phyloP scores from a whole-genome alignment of 2,797 vertebrate species.

The Xenopus petersii region DNA sequence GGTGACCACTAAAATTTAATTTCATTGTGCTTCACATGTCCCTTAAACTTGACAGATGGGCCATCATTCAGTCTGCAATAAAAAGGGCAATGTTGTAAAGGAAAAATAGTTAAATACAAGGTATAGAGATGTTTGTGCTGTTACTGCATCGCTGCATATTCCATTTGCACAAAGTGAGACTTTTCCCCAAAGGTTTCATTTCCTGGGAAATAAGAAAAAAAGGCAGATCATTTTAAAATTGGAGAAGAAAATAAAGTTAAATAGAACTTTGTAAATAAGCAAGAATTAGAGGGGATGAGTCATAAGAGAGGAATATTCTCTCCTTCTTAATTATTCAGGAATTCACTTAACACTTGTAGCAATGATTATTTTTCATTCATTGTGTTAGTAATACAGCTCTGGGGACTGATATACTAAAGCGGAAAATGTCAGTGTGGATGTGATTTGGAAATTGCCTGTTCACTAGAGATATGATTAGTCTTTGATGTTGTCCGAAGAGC shows the following conservation, averaged over 20 bases:
- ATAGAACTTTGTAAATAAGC: not conserved
- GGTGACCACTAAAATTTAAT: not conserved
- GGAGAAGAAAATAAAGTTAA: not conserved
- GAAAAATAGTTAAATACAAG: not conserved
- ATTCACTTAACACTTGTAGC: not conserved
- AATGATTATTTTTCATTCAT: conserved; percentile 8
- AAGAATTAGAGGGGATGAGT: not conserved
- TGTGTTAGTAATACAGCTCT: conserved; percentile 8
- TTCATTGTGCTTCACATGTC: not conserved
- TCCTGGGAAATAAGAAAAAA: not conserved
- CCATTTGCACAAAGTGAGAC: not conserved
- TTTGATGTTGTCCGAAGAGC: not conserved
- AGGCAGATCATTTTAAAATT: too few relatives aligned
- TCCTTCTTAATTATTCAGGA: conserved; percentile 1
- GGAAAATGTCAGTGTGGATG: not conserved
- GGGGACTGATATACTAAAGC: not conserved
- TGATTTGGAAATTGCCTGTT: not conserved
- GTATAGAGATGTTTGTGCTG: not conserved
- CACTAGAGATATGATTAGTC: not conserved
- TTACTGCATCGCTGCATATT: not conserved
- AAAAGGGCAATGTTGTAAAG: not conserved
- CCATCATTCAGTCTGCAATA: not conserved
- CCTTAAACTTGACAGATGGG: not conserved
- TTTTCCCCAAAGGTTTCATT: not conserved
- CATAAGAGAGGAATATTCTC: too few relatives aligned